Conservation (phyloP, 2,888 invertebrate genomes). For the Microdon myrmicae region DNA sequence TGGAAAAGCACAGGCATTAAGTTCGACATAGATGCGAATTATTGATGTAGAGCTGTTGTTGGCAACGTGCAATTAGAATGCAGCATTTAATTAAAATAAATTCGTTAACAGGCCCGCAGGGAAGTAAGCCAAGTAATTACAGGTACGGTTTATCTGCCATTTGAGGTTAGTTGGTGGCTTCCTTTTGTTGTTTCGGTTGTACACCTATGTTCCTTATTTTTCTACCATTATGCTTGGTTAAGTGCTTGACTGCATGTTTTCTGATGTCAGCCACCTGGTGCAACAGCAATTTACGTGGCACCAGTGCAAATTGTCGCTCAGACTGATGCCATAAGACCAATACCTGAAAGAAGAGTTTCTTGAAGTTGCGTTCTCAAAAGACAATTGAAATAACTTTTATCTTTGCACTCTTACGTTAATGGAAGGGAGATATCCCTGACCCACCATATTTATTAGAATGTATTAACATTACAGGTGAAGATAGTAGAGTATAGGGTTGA, state of each 20-base stretch:
- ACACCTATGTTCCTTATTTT: background rate
- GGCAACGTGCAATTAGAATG: slow-evolving; percentile 37
- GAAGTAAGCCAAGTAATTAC: slow-evolving; percentile 34
- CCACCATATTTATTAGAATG: too few relatives aligned
- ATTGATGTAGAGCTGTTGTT: slow-evolving; percentile 8
- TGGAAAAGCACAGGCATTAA: too few relatives aligned
- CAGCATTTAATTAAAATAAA: slow-evolving; percentile 50
- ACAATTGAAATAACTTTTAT: too few relatives aligned
- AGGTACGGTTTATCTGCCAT: slow-evolving; percentile 45
- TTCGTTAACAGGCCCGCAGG: slow-evolving; percentile 39
- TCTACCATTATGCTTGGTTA: slow-evolving; percentile 2
- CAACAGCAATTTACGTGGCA: background rate
- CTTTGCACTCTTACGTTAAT: too few relatives aligned
- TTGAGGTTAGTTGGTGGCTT: slow-evolving; percentile 13
- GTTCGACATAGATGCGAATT: background rate
- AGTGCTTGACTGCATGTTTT: slow-evolving; percentile 16
- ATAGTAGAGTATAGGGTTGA: too few relatives aligned
- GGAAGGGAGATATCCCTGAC: too few relatives aligned
- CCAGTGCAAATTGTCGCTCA: too few relatives aligned
- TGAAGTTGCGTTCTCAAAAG: too few relatives aligned
- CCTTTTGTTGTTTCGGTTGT: background rate
- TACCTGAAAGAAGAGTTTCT: too few relatives aligned
- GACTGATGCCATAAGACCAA: too few relatives aligned
- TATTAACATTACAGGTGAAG: too few relatives aligned
- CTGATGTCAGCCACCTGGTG: slow-evolving; percentile 41